Evolutionary conservation across 2,888 invertebrate genomes (phyloP).

Genomic region (Arrhopalites spinosus): DNA sequence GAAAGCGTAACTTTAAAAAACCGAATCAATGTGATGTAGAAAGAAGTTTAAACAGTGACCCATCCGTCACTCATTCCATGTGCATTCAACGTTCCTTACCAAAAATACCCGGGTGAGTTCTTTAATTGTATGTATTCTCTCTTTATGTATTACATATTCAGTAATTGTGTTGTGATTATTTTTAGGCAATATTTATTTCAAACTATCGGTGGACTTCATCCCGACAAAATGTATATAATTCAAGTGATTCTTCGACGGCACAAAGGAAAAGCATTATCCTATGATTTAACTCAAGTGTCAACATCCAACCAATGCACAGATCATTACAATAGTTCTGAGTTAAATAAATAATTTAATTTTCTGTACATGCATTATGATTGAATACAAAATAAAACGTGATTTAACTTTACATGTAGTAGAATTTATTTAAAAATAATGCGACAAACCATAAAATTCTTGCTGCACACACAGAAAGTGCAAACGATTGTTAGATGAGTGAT

Average conservation of each 20-base stretch:
- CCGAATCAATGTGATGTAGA: constrained; percentile 63
- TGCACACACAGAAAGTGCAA: too few relatives aligned
- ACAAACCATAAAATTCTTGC: too few relatives aligned
- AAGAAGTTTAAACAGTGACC: constrained; percentile 60
- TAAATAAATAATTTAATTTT: too few relatives aligned
- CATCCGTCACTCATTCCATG: constrained; percentile 59
- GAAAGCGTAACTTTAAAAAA: constrained; percentile 56
- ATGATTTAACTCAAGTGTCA: constrained; percentile 64
- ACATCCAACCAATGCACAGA: constrained; percentile 57
- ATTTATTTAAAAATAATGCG: too few relatives aligned
- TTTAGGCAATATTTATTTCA: constrained; percentile 63
- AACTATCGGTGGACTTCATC: constrained; percentile 62
- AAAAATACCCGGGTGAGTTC: constrained; percentile 29
- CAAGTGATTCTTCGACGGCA: constrained; percentile 66
- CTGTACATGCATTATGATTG: too few relatives aligned
- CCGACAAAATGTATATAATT: constrained; percentile 65
- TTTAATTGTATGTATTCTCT: background rate
- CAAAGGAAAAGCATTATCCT: constrained; percentile 65
- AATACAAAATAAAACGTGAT: too few relatives aligned
- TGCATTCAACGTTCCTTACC: constrained; percentile 58
- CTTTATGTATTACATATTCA: background rate
- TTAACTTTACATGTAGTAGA: too few relatives aligned
- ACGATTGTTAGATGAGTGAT: too few relatives aligned
- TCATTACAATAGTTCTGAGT: too few relatives aligned
- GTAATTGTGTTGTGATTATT: background rate